Evolutionary conservation across 2,797 vertebrate genomes (phyloP).

Genomic region (Amphiprion clarkii): DNA sequence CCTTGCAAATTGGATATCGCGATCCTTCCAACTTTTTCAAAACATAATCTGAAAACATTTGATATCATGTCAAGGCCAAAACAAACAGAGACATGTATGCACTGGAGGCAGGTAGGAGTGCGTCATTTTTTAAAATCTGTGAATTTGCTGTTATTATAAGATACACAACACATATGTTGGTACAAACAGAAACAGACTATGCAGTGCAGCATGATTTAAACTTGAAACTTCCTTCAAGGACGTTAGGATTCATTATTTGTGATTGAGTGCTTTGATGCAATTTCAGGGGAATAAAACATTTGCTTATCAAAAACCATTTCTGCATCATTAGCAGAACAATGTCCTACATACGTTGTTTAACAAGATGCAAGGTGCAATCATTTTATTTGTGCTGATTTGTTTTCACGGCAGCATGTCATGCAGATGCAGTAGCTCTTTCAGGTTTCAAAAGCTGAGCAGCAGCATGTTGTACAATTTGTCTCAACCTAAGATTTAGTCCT

Average conservation of each 20-base stretch:
- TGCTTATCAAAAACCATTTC: constrained; percentile 70
- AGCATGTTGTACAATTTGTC: not conserved
- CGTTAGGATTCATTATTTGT: constrained; percentile 65
- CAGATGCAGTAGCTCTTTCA: not conserved
- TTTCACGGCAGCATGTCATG: not conserved
- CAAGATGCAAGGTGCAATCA: constrained; percentile 39
- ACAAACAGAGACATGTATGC: not conserved
- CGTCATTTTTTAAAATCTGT: not conserved
- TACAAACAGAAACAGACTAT: constrained; percentile 6
- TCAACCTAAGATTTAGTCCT: constrained; percentile 16
- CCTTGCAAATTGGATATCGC: too few relatives aligned
- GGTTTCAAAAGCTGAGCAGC: constrained; percentile 12
- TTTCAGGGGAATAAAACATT: constrained; percentile 78
- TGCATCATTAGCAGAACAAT: constrained; percentile 69
- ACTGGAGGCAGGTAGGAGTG: not conserved
- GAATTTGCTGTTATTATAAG: constrained; percentile 6
- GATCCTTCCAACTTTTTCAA: not conserved
- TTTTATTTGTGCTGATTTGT: constrained; percentile 34
- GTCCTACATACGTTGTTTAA: constrained; percentile 66
- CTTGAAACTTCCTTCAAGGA: constrained; percentile 67
- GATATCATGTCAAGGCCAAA: not conserved
- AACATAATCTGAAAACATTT: not conserved
- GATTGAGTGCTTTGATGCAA: constrained; percentile 78
- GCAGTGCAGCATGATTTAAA: constrained; percentile 32
- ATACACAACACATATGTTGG: constrained; percentile 10